Percentiles rank a stretch among this genome's conserved stretches.
These are phyloP conservation scores for Sinocyclocheilus anophthalmus DNA, from an alignment of 2,113 vertebrate genomes.

Conservation along the genomic window DNA sequence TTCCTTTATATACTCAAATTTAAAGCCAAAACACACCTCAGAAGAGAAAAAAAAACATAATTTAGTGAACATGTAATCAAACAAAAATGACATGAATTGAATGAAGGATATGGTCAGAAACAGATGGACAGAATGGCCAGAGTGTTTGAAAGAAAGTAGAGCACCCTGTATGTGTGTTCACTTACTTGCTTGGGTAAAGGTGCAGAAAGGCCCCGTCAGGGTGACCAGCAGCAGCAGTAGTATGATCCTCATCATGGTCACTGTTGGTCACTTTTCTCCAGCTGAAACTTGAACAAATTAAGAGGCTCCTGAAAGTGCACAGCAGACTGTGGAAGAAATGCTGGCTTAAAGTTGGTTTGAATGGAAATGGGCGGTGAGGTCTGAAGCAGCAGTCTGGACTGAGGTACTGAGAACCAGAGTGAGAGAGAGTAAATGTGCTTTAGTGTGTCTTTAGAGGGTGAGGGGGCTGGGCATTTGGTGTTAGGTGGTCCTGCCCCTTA, in stretches of 20 bases:
- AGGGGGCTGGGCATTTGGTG: slow-evolving; percentile 52
- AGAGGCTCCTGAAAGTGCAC: slow-evolving; percentile 11
- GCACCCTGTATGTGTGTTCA: neutral
- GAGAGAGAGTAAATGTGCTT: slow-evolving; percentile 43
- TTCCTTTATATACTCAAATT: neutral
- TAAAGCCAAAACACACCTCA: neutral
- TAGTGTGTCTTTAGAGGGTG: slow-evolving; percentile 43
- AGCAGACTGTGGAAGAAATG: neutral
- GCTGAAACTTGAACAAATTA: slow-evolving; percentile 12
- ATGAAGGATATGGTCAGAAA: neutral
- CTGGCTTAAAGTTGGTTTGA: slow-evolving; percentile 25
- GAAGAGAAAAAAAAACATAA: neutral
- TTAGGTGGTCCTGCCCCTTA: slow-evolving; percentile 56
- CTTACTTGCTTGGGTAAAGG: slow-evolving; percentile 56
- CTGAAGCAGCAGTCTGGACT: slow-evolving; percentile 43
- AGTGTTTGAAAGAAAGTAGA: neutral
- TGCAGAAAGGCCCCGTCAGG: slow-evolving; percentile 51
- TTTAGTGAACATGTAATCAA: neutral
- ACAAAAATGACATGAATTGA: neutral
- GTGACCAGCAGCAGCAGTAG: slow-evolving; percentile 56
- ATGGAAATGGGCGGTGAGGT: slow-evolving; percentile 13
- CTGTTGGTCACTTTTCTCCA: slow-evolving; percentile 39
- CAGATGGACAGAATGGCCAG: neutral
- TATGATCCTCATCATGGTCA: slow-evolving; percentile 45
- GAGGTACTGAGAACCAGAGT: slow-evolving; percentile 34